Percentiles rank a stretch among this genome's conserved stretches.
phyloP scores from a whole-genome alignment of 2,113 vertebrate species.

The Nibea coibor region DNA sequence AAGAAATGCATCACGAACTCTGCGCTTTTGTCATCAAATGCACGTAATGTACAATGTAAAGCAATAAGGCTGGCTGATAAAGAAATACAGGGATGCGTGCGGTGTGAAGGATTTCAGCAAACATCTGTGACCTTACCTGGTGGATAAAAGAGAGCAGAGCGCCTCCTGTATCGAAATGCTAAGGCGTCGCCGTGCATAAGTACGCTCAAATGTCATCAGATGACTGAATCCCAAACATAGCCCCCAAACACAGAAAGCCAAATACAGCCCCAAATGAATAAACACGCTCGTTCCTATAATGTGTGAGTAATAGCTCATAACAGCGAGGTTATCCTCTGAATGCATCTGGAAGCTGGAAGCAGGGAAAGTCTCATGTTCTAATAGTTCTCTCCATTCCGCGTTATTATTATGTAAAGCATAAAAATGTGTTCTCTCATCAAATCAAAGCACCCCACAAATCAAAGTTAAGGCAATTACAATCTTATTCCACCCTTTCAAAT shows the following conservation, averaged over 20 bases:
- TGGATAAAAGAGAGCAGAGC: conserved; percentile 33
- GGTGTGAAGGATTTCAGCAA: conserved; percentile 13
- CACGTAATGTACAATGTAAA: conserved; percentile 22
- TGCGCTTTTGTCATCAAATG: conserved; percentile 32
- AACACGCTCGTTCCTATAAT: conserved; percentile 58
- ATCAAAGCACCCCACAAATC: conserved; percentile 83
- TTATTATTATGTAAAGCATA: conserved; percentile 76
- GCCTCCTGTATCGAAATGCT: conserved; percentile 25
- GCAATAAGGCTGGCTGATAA: conserved; percentile 11
- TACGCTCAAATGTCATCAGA: conserved; percentile 55
- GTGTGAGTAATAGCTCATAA: conserved; percentile 58
- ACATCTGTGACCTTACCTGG: conserved; percentile 17
- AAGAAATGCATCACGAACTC: conserved; percentile 7
- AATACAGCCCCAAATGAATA: conserved; percentile 64
- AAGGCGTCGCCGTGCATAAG: conserved; percentile 27
- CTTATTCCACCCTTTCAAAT: conserved; percentile 80
- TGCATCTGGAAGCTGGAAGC: conserved; percentile 55
- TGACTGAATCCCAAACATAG: conserved; percentile 37
- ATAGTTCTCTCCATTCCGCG: conserved; percentile 62
- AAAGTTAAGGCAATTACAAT: conserved; percentile 84
- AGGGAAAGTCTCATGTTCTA: conserved; percentile 47
- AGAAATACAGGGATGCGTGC: neutral
- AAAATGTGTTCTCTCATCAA: conserved; percentile 77
- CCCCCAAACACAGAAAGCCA: conserved; percentile 57
- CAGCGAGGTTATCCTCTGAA: conserved; percentile 57